Evolutionary conservation across 1,140 invertebrate genomes (phyloP), one percentile per base, ranked within the genome.

Genomic region (Ladona fulva): DNA sequence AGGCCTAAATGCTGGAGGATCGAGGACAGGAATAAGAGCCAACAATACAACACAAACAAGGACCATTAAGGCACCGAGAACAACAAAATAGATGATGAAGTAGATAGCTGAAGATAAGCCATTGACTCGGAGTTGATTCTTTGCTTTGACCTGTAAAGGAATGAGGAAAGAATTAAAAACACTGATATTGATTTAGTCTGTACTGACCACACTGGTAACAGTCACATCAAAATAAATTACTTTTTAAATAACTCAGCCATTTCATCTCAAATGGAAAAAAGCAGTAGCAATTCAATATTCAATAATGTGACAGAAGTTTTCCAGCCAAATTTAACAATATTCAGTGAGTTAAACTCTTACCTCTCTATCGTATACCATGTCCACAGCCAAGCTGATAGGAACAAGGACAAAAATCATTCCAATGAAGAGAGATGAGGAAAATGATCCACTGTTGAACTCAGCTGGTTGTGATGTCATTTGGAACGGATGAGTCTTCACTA

Each of bases 351-450:
- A 25, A 24, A 25, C 14, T 14, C 24, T 84, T 86, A 95, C 94
- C 88, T 95, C 92, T 84, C 93, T 87, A 85, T 95, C 94, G 81
- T 92, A 90, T 0, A 95, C 93, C 85, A 95, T 90, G 78, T 94
- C 92, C n/a, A 93, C 89, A 14, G 91, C 91, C 80, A 95, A 86
- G 44, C 90, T 92, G 75, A 93, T 89, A 0, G 93, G 91, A 44
- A 94, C 88, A 73, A 93, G 83, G 1, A 92, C 89, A 82, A 94
- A 93, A 75, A 92, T 90, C 89, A 94, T 91, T 14, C 93, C 93
- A 82, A 95, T 89, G 78, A 93, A 90, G 0, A 92, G 86, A 19
- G 91, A 88, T 29, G 92, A 89, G 1, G 91, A 90, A 37, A 92
- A 91, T 74, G 90, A 89, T n/a, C 89, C 90, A 42, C 91, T 82